Conservation (phyloP, 2,888 invertebrate species). For the Penaeus monodon region DNA sequence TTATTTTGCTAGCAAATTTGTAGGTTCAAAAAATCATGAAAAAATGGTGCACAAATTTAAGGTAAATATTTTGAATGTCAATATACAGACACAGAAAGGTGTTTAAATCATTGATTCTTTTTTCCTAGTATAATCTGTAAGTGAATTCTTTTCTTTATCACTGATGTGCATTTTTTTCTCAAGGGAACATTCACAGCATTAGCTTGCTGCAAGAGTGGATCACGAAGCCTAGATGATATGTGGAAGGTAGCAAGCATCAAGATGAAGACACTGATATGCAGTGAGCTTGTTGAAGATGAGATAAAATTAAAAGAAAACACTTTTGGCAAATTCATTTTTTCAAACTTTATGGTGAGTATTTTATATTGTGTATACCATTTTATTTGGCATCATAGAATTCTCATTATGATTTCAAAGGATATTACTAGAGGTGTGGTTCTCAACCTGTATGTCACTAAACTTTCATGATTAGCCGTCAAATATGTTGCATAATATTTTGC, state of each 20-base stretch:
- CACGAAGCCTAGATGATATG: conserved; percentile 58
- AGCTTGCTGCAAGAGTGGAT: conserved; percentile 62
- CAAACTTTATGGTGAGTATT: conserved; percentile 44
- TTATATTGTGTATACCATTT: background rate
- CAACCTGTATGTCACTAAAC: too few relatives aligned
- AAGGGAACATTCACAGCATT: conserved; percentile 37
- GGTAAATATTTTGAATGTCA: conserved; percentile 28
- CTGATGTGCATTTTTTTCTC: background rate
- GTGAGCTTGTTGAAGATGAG: conserved; percentile 43
- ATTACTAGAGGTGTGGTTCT: too few relatives aligned
- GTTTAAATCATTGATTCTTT: too few relatives aligned
- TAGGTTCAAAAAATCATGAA: conserved; percentile 49
- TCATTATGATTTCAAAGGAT: too few relatives aligned
- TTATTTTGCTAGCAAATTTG: conserved; percentile 35
- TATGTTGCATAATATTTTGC: too few relatives aligned
- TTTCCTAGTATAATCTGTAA: too few relatives aligned
- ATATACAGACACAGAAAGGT: too few relatives aligned
- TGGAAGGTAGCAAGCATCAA: conserved; percentile 55
- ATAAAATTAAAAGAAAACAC: conserved; percentile 45
- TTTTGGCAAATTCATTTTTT: conserved; percentile 54
- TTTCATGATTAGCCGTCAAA: too few relatives aligned
- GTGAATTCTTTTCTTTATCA: background rate
- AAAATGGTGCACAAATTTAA: conserved; percentile 45
- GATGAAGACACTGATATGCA: conserved; percentile 45
- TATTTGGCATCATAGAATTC: too few relatives aligned